phyloP scores from a whole-genome alignment of 37 sponge, comb jelly and placozoan genomes.

The Amphimedon queenslandica region DNA sequence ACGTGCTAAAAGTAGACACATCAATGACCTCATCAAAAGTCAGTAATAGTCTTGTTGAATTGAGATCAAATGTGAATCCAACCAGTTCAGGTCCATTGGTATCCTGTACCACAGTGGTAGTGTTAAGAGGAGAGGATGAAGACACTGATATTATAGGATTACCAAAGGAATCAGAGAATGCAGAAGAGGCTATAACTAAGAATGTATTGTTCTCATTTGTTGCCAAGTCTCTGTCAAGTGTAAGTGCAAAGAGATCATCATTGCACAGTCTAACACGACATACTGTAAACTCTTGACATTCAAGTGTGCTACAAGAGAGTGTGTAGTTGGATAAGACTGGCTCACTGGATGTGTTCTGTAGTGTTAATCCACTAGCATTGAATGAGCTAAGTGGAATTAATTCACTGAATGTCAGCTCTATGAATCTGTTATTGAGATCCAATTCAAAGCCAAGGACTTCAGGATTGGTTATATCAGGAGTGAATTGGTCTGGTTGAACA shows the following conservation, averaged over 20 bases:
- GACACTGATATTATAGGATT: conserved; percentile 22
- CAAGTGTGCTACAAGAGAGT: conserved; percentile 22
- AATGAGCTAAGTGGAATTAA: conserved; percentile 45
- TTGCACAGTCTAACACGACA: conserved; percentile 36
- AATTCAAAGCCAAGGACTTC: conserved; percentile 41
- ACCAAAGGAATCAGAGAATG: conserved; percentile 57
- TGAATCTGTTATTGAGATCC: conserved; percentile 46
- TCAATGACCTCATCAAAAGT: conserved; percentile 82
- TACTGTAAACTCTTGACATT: conserved; percentile 9
- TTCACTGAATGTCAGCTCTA: conserved; percentile 75
- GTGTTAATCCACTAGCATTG: conserved; percentile 28
- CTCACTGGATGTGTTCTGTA: conserved; percentile 36
- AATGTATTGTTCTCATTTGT: conserved; percentile 65
- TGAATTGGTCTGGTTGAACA: conserved; percentile 10
- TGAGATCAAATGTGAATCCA: conserved; percentile 63
- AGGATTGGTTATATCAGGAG: conserved; percentile 40
- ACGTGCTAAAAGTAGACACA: conserved; percentile 30
- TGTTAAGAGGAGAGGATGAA: conserved; percentile 18
- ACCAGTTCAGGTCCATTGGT: conserved; percentile 46
- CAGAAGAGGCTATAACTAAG: conserved; percentile 37
- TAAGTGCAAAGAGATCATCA: conserved; percentile 56
- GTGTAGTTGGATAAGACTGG: conserved; percentile 16
- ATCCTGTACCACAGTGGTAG: conserved; percentile 51
- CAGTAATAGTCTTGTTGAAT: conserved; percentile 35
- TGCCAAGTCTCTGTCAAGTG: conserved; percentile 48